Percentiles rank a stretch among this genome's conserved stretches.
Evolutionary conservation across 2,888 invertebrate genomes (phyloP).

Genomic region (Noctua pronuba): DNA sequence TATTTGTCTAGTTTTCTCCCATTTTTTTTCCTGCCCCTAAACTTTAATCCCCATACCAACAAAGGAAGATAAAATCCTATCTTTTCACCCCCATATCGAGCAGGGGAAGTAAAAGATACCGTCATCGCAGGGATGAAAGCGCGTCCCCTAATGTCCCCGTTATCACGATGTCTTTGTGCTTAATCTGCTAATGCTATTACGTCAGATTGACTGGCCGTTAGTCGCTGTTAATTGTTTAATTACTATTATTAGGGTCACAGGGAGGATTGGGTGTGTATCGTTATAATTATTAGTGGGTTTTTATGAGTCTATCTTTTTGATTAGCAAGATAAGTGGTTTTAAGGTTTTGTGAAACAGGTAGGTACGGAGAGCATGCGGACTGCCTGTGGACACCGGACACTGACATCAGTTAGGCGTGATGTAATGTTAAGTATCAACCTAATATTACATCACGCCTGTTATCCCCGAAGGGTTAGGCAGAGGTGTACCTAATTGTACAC

Average conservation of each 20-base stretch:
- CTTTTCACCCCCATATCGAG: slow-evolving; percentile 56
- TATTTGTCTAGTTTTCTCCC: neutral
- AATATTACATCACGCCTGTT: neutral
- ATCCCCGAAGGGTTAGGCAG: neutral
- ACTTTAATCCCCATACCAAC: slow-evolving; percentile 44
- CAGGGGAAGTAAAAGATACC: slow-evolving; percentile 59
- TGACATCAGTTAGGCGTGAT: too few species aligned
- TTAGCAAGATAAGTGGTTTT: slow-evolving; percentile 1
- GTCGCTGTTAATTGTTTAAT: slow-evolving; percentile 65
- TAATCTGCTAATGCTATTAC: slow-evolving; percentile 65
- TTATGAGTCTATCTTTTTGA: neutral
- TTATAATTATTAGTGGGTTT: slow-evolving; percentile 22
- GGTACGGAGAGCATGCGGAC: neutral
- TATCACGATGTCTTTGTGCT: slow-evolving; percentile 62
- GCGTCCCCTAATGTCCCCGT: slow-evolving; percentile 56
- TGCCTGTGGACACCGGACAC: neutral
- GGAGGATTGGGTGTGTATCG: slow-evolving; percentile 16
- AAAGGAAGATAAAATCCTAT: slow-evolving; percentile 50
- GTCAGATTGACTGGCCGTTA: slow-evolving; percentile 61
- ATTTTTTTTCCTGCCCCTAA: slow-evolving; percentile 7
- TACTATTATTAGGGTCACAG: slow-evolving; percentile 53
- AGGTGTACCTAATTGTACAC: neutral
- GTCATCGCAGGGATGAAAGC: slow-evolving; percentile 52
- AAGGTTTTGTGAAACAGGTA: neutral
- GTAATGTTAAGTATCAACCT: too few species aligned